A percentile compares a stretch with the other conserved stretches of the same genome.
phyloP scores from a whole-genome alignment of 2,888 invertebrate species.

The Apamea anceps region DNA sequence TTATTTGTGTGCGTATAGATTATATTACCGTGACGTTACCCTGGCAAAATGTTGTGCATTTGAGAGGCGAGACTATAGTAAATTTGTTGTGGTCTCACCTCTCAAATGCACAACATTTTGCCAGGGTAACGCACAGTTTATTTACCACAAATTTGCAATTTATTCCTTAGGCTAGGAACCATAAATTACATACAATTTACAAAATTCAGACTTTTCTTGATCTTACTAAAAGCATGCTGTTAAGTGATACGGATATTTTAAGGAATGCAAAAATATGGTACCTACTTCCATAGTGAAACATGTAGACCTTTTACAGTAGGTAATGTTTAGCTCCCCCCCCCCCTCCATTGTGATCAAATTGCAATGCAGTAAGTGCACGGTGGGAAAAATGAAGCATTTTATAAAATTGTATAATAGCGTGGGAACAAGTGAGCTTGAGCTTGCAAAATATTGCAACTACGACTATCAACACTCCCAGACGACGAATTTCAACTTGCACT shows the following conservation, averaged over 20 bases:
- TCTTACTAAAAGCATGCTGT: neutral
- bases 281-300: neutral
- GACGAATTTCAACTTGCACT: constrained; percentile 9
- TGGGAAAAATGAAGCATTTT: neutral
- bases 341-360: neutral
- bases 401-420: neutral
- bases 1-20: too few relatives aligned
- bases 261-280: constrained; percentile 6
- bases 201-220: neutral
- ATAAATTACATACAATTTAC: neutral
- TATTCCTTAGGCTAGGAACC: constrained; percentile 3
- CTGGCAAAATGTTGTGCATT: too few relatives aligned
- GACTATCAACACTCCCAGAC: neutral
- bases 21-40: too few relatives aligned
- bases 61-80: too few relatives aligned
- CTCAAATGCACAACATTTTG: too few relatives aligned
- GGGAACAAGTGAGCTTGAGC: neutral
- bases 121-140: too few relatives aligned
- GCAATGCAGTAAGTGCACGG: neutral
- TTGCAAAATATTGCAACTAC: neutral
- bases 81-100: too few relatives aligned
- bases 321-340: neutral
- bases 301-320: neutral
- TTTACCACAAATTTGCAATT: neutral
- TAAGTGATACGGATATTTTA: neutral